phyloP scores from a whole-genome alignment of 2,113 vertebrate species.

The Solenodon paradoxus region DNA sequence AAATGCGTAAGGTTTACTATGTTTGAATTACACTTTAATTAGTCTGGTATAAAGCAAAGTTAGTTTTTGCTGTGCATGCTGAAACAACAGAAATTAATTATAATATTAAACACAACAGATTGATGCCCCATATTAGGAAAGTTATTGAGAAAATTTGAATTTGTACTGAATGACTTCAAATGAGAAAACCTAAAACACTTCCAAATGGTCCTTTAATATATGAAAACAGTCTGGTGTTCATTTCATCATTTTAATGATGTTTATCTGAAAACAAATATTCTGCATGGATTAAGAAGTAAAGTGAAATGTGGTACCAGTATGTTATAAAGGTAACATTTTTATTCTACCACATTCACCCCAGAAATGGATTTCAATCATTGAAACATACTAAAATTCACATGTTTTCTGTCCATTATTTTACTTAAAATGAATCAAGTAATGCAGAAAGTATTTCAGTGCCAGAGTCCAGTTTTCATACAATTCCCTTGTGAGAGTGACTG shows the following conservation, averaged over 20 bases:
- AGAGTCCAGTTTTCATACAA: not conserved
- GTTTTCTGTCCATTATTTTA: not conserved
- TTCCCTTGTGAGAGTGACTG: not conserved
- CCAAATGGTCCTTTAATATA: not conserved
- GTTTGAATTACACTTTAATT: not conserved
- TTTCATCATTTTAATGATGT: not conserved
- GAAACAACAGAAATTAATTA: not conserved
- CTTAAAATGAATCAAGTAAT: not conserved
- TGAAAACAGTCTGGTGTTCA: not conserved
- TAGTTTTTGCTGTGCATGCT: not conserved
- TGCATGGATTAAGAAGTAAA: not conserved
- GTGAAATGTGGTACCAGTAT: not conserved
- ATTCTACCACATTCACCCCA: not conserved
- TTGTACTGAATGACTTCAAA: not conserved
- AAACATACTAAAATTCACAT: not conserved
- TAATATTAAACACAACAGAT: not conserved
- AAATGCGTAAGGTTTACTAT: not conserved
- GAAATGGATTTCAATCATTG: not conserved
- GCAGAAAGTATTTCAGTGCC: not conserved
- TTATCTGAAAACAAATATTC: not conserved
- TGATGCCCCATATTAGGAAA: not conserved
- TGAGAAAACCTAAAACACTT: not conserved
- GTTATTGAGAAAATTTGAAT: not conserved
- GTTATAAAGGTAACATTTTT: not conserved
- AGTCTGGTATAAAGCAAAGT: not conserved